Conservation (phyloP, 1,140 invertebrate genomes). For the Cyphomyrmex costatus region DNA sequence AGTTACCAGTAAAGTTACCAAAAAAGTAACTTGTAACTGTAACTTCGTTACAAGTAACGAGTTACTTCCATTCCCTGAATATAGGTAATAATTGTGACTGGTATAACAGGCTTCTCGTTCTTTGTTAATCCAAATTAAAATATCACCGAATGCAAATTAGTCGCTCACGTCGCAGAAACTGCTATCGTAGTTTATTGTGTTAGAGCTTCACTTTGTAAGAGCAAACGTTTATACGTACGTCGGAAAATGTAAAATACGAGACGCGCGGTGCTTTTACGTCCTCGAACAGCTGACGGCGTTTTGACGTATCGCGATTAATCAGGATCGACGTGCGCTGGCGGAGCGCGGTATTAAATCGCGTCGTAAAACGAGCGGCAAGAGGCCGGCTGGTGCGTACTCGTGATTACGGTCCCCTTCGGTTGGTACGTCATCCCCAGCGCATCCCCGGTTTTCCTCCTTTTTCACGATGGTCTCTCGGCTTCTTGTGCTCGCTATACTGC, state of each 20-base stretch:
- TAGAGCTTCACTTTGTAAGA: not conserved
- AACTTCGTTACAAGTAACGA: too few relatives aligned
- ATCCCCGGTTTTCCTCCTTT: not conserved
- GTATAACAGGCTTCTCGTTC: not conserved
- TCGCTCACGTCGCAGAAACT: not conserved
- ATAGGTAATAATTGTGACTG: not conserved
- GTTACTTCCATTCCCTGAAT: too few relatives aligned
- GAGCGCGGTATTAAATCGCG: constrained; percentile 46
- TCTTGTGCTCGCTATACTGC: constrained; percentile 17
- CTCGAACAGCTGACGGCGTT: constrained; percentile 46
- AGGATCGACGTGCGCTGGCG: constrained; percentile 20
- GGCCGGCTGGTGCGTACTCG: not conserved
- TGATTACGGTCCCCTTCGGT: constrained; percentile 36
- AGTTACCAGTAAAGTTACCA: too few relatives aligned
- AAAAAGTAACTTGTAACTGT: too few relatives aligned
- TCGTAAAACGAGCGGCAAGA: constrained; percentile 51
- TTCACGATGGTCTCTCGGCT: constrained; percentile 10
- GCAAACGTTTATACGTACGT: constrained; percentile 33
- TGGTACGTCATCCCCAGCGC: not conserved
- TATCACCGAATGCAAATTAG: not conserved
- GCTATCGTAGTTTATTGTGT: constrained; percentile 9
- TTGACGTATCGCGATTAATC: constrained; percentile 60
- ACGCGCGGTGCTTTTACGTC: constrained; percentile 16
- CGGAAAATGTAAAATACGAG: constrained; percentile 9
- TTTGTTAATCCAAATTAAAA: not conserved